Evolutionary conservation across 2,888 invertebrate species (phyloP), one percentile per base, ranked within the genome.

Genomic region (Acrobasis repandana): DNA sequence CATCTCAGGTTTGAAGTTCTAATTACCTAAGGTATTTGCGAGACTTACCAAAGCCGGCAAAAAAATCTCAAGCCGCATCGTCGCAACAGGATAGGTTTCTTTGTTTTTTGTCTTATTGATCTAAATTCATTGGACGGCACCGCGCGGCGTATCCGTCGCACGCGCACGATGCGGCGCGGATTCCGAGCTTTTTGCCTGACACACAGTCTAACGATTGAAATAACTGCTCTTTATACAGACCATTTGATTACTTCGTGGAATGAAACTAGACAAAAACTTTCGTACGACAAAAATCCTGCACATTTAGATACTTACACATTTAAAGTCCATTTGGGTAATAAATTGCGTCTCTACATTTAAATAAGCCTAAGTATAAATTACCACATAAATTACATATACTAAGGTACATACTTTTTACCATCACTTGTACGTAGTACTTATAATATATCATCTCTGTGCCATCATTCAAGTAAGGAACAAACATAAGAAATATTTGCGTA

Each of bases 181-280:
- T 85, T 77, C 86, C 81, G 64, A 65, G 77, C 79, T 90, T 91
- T 90, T 91, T 90, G 88, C 81, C 74, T 82, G 80, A 79, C 85
- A 76, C 80, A 74, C 80, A 76, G 83, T 88, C 85, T 88, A 86
- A 87, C 83, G 86, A 85, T 83, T 86, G 83, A 85, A 88, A 88
- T 89, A 86, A 83, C 81, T 81, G 76, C 79, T 77, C 77, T 85
- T 82, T 78, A 78, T 82, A 80, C 79, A 76, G 70, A 68, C 75
- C 70, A 78, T 80, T 80, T 79, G 77, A 83, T 83, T 79, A 76
- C 78, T 80, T 78, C 77, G 66, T 62, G 75, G 80, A 82, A 83
- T 73, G 73, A 76, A 76, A 78, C 68, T 77, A 71, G 72, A 74
- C 61, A 69, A 46, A 38, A 58, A 33, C 33, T 28, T 46, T 33